Conservation (phyloP, 1,140 invertebrate genomes). For the Cecropterus lyciades region DNA sequence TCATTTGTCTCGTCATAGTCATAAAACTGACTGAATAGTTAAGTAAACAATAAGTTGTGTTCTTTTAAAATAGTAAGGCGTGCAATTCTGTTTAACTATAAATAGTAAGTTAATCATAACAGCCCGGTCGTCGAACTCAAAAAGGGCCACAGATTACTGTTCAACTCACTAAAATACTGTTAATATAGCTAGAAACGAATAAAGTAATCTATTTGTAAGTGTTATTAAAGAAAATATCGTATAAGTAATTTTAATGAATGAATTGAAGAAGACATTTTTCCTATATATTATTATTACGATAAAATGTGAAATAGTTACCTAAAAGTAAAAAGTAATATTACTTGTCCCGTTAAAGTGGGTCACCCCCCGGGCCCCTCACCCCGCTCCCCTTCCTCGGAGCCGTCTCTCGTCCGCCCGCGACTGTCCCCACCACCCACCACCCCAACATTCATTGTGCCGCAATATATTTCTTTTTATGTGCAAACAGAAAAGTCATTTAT, state of each 20-base stretch:
- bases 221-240: too few species aligned
- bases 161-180: too few species aligned
- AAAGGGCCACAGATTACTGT: too few species aligned
- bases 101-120: constrained; percentile 2
- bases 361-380: constrained; percentile 61
- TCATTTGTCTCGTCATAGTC: too few species aligned
- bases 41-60: too few species aligned
- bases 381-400: constrained; percentile 47
- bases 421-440: constrained; percentile 68
- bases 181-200: too few species aligned
- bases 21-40: too few species aligned
- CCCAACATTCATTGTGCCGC: constrained; percentile 82
- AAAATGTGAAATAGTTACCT: constrained; percentile 83
- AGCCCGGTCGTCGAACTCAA: constrained; percentile 11
- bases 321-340: constrained; percentile 84
- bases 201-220: too few species aligned
- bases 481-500: constrained; percentile 84
- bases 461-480: constrained; percentile 84
- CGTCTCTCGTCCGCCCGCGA: constrained; percentile 69
- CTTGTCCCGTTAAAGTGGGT: constrained; percentile 83
- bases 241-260: too few species aligned
- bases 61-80: too few species aligned
- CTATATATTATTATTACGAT: constrained; percentile 77
- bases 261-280: background rate
- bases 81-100: too few species aligned